Evolutionary conservation across 2,888 invertebrate species (phyloP).

Genomic region (Eupsilia transversa): DNA sequence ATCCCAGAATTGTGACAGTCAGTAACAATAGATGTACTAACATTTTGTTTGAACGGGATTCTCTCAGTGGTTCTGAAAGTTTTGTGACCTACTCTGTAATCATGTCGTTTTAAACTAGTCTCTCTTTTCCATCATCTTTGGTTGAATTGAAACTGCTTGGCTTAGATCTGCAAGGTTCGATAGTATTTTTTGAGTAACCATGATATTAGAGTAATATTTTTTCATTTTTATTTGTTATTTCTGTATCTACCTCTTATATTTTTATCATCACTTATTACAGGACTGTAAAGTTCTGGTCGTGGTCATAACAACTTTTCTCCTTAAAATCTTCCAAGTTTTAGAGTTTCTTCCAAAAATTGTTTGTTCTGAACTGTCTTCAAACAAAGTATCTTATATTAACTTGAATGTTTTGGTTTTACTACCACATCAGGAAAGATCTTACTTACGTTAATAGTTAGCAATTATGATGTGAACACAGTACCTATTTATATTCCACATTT

Average conservation of each 20-base stretch:
- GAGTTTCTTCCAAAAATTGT: background rate
- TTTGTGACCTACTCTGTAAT: conserved; percentile 37
- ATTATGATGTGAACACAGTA: conserved; percentile 52
- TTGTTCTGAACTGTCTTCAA: background rate
- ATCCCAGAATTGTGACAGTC: conserved; percentile 50
- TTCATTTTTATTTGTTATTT: background rate
- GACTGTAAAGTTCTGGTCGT: background rate
- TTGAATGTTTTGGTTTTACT: conserved; percentile 1
- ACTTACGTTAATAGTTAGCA: conserved; percentile 34
- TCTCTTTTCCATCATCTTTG: background rate
- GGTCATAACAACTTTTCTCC: background rate
- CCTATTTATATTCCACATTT: conserved; percentile 32
- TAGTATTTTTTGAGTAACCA: background rate
- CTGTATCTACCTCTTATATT: background rate
- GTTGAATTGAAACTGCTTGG: background rate
- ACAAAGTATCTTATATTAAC: background rate
- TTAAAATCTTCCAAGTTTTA: background rate
- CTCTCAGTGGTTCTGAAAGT: conserved; percentile 30
- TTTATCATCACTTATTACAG: background rate
- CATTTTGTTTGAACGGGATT: conserved; percentile 30
- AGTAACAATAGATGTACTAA: conserved; percentile 53
- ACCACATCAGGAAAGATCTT: conserved; percentile 18
- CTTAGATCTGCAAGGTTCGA: background rate
- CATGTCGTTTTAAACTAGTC: conserved; percentile 22
- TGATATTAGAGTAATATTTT: background rate